These are phyloP conservation scores for Stercorarius parasiticus DNA, from an alignment of 2,113 vertebrate genomes.

Conservation along the genomic window DNA sequence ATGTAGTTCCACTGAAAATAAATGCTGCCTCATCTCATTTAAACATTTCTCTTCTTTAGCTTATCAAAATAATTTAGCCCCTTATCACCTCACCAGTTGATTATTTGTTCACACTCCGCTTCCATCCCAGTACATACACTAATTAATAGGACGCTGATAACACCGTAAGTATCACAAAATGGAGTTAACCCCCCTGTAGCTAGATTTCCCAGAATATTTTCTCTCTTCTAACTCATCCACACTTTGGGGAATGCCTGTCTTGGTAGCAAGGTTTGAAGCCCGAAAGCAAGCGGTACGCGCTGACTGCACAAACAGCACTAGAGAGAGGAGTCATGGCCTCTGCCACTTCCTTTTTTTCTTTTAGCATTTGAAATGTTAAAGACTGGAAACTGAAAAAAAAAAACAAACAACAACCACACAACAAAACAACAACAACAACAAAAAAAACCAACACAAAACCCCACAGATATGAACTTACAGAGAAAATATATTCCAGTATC, in stretches of 20 bases:
- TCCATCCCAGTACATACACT: neutral
- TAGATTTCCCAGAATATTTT: neutral
- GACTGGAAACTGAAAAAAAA: neutral
- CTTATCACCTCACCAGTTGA: neutral
- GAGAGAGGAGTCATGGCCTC: neutral
- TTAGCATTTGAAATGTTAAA: neutral
- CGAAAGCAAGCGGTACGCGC: neutral
- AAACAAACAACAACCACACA: neutral
- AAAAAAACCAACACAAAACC: neutral
- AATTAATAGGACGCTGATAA: neutral
- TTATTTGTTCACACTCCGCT: neutral
- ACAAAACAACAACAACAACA: neutral
- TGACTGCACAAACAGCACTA: neutral
- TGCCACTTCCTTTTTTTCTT: neutral
- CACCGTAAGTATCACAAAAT: neutral
- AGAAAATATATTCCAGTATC: neutral
- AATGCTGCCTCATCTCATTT: neutral
- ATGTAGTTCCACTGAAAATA: neutral
- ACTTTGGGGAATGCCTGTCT: neutral
- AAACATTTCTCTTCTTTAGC: neutral
- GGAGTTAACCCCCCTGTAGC: neutral
- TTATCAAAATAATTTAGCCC: neutral
- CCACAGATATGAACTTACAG: neutral
- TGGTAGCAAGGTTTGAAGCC: neutral
- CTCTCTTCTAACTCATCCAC: neutral